phyloP scores from a whole-genome alignment of 2,888 invertebrate genomes.

The Scelioninae gen. 1 region DNA sequence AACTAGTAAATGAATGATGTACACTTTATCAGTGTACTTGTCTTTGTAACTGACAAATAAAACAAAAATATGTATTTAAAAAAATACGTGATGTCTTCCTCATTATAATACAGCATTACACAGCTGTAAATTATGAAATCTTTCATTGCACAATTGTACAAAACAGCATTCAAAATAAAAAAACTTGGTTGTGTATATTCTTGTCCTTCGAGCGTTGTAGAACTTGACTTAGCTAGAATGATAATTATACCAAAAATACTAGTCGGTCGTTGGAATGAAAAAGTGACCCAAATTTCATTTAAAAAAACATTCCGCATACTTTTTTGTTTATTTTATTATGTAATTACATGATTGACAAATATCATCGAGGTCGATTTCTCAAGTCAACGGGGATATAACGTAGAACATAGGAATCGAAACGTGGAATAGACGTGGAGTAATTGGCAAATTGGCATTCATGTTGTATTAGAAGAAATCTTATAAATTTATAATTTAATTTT shows the following conservation, averaged over 20 bases:
- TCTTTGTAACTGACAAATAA: not conserved
- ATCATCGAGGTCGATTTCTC: too few species aligned
- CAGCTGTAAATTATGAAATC: not conserved
- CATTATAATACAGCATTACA: not conserved
- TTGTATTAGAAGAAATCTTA: too few species aligned
- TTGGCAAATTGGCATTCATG: too few species aligned
- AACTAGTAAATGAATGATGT: not conserved
- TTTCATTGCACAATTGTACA: not conserved
- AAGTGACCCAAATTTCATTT: slow-evolving; percentile 21
- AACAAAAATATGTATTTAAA: too few species aligned
- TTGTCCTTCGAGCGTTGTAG: slow-evolving; percentile 9
- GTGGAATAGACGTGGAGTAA: too few species aligned
- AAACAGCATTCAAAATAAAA: not conserved
- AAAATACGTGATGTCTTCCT: not conserved
- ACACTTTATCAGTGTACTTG: not conserved
- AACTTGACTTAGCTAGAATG: slow-evolving; percentile 19
- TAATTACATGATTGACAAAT: not conserved
- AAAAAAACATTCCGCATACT: slow-evolving; percentile 1
- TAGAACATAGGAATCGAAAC: too few species aligned
- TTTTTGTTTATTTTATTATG: not conserved
- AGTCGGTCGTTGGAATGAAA: not conserved
- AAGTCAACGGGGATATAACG: too few species aligned
- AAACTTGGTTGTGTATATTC: not conserved
- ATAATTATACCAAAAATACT: slow-evolving; percentile 21
- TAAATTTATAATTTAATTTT: too few species aligned